Evolutionary conservation across 2,797 vertebrate species (phyloP).

Genomic region (Acropternis orthonyx): DNA sequence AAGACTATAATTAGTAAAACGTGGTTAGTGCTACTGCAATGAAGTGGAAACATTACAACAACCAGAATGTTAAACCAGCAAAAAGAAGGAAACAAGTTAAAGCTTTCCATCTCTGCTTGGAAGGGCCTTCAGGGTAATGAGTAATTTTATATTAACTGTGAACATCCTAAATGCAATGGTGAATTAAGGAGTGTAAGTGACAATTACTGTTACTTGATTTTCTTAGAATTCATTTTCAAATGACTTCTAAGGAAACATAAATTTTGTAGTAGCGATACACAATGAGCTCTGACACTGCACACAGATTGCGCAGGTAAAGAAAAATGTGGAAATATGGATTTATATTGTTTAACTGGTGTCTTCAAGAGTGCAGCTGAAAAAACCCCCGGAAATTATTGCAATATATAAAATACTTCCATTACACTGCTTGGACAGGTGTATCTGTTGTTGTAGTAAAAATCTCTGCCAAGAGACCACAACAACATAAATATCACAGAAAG

Average conservation of each 20-base stretch:
- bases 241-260: background rate
- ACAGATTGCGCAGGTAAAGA: background rate
- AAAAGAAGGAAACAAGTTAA: background rate
- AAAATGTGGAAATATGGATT: background rate
- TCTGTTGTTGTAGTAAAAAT: background rate
- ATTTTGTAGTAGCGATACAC: background rate
- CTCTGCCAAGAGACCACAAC: background rate
- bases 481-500: background rate
- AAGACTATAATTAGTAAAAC: background rate
- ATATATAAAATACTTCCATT: background rate
- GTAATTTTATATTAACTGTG: background rate
- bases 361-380: background rate
- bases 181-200: background rate
- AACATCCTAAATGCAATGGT: background rate
- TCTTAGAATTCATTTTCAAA: background rate
- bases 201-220: background rate
- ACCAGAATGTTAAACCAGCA: background rate
- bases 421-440: background rate
- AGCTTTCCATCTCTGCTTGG: background rate
- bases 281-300: background rate
- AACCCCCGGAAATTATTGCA: rapidly evolving
- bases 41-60: background rate
- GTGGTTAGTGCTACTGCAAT: background rate
- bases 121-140: background rate
- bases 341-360: background rate